These are phyloP conservation scores for Drosophila nigrodunni DNA, from an alignment of 1,140 invertebrate species.

Conservation along the genomic window DNA sequence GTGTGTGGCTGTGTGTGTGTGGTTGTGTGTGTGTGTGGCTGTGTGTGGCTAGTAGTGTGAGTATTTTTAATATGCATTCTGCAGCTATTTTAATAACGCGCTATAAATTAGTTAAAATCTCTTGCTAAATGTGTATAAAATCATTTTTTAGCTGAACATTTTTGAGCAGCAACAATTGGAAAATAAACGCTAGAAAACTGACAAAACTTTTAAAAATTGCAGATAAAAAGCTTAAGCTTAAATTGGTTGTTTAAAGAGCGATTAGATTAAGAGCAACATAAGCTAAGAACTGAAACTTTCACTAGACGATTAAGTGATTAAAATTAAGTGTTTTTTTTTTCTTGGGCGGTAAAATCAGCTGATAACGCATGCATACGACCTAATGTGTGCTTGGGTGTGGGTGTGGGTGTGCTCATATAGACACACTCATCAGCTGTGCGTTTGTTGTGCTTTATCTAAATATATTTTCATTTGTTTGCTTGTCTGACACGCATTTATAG, in stretches of 20 bases:
- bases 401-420: not conserved
- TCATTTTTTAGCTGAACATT: not conserved
- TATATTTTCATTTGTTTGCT: slow-evolving; percentile 10
- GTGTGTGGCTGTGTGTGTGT: too few species aligned
- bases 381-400: too few species aligned
- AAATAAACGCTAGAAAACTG: not conserved
- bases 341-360: not conserved
- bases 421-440: slow-evolving; percentile 29
- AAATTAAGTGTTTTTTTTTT: not conserved
- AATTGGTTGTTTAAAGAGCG: not conserved
- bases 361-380: not conserved
- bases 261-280: slow-evolving; percentile 1
- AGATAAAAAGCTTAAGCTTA: slow-evolving; percentile 3
- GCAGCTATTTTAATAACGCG: slow-evolving; percentile 52
- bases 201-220: not conserved
- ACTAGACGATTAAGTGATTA: slow-evolving; percentile 5
- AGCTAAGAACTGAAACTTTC: not conserved
- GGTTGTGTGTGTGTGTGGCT: slow-evolving; percentile 8
- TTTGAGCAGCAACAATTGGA: not conserved
- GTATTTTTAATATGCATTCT: slow-evolving; percentile 27
- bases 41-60: not conserved
- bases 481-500: slow-evolving; percentile 3
- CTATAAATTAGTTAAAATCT: slow-evolving; percentile 22
- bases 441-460: not conserved
- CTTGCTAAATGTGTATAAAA: not conserved